Base-by-base conservation (phyloP, 2,797 vertebrate species). In the Rhinogobio ventralis region DNA sequence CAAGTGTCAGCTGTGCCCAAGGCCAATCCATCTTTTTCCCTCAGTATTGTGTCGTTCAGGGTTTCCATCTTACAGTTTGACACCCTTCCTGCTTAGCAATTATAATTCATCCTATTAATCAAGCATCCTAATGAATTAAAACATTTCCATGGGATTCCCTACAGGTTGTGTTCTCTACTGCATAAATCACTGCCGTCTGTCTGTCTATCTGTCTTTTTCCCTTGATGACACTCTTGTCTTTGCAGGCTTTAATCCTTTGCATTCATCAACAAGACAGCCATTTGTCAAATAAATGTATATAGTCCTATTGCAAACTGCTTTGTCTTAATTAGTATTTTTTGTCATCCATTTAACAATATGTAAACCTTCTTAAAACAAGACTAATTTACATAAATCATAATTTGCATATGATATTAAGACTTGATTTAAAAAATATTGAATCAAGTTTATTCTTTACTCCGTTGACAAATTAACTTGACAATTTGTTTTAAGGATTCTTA, bases 41-140 rank as follows among this genome's bases (percentile, higher is more conserved):
- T 55, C n/a, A 74, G 69, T 69, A 72, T 39, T 53, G 19, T 30
- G 75, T 72, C 71, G 79, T 42, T 72, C 23, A 42, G 33, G 72
- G 57, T 60, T 57, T 55, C 25, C 33, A 28, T 45, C 33, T 62
- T 51, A 45, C 67, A 53, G 28, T 64, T 83, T 64, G 20, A 79
- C 3, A 79, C 39, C 5, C 55, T 73, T 75, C 53, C 66, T 78
- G 19, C 45, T 89, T 80, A 82, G 74, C 75, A 82, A 71, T 86
- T 82, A 46, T 82, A 82, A 87, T 87, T 53, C 7, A 64, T 85
- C 45, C 28, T 30, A 45, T 78, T 84, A 82, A 82, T 82, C 76
- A 81, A 76, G 69, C 75, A 57, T 66, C 69, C 13, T 71, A 78
- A 79, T 84, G 53, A 87, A 66, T 73, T 49, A 30, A 80, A 60